phyloP scores from a whole-genome alignment of 2,888 invertebrate genomes.

The Anagyrus pseudococci region DNA sequence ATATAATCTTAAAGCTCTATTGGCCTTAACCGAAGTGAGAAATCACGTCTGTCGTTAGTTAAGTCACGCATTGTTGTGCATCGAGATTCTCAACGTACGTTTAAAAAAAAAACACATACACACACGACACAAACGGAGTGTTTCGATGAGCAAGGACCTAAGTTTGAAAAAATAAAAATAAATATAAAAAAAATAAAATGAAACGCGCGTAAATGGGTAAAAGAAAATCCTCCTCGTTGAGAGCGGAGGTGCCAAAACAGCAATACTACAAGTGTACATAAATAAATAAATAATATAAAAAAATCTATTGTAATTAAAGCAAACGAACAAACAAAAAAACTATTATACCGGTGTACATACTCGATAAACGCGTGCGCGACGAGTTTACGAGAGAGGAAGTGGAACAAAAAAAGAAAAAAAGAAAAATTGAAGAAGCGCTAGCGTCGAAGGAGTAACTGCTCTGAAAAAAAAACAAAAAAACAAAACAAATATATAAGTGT shows the following conservation, averaged over 20 bases:
- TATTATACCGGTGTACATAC: too few relatives aligned
- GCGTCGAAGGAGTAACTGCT: conserved; percentile 19
- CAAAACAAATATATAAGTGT: conserved; percentile 31
- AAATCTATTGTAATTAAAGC: conserved; percentile 47
- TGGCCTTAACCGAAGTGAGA: conserved; percentile 38
- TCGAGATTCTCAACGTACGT: conserved; percentile 6
- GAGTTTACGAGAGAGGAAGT: too few relatives aligned
- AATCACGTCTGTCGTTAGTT: too few relatives aligned
- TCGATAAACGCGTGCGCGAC: too few relatives aligned
- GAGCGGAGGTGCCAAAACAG: conserved; percentile 54
- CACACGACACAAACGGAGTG: conserved; percentile 2
- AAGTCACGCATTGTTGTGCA: conserved; percentile 20
- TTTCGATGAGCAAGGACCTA: conserved; percentile 31
- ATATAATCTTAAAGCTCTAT: conserved; percentile 28
- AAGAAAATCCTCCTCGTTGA: too few relatives aligned
- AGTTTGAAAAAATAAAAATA: conserved; percentile 12
- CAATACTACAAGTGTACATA: conserved; percentile 61
- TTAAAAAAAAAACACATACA: neutral
- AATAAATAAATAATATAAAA: conserved; percentile 4
- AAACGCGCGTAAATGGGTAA: too few relatives aligned
- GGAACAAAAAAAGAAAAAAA: too few relatives aligned
- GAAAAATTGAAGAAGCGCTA: too few relatives aligned
- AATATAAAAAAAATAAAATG: too few relatives aligned
- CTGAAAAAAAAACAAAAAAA: too few relatives aligned
- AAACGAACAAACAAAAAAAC: too few relatives aligned